Base-by-base conservation (phyloP, 2,113 vertebrate species). In the Dromaius novaehollandiae region DNA sequence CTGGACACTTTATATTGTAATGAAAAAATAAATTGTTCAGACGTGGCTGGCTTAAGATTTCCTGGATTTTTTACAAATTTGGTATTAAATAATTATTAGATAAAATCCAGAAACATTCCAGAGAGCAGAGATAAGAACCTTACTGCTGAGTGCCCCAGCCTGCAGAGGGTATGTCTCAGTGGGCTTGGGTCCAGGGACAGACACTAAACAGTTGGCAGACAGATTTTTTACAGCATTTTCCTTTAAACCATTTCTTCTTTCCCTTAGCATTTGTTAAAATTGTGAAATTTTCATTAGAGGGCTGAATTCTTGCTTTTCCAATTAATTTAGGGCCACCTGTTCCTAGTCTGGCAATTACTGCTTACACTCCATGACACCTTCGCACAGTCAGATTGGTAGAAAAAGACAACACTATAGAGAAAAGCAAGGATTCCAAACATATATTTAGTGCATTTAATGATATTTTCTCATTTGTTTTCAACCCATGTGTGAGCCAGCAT, bases 51-150 rank as follows among this genome's bases (percentile, higher is more conserved):
- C 5, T 84, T 66, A 82, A 90, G 40, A n/a, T 76, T 92, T 89
- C 13, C n/a, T 61, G 32, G 9, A 7, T 10, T 71, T 82, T 92
- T 92, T 79, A 68, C 7, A 86, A 81, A 83, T 65, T 77, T 68
- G 1, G 10, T 84, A 79, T 91, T 85, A 87, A 91, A 51, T 93
- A 79, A 36, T 25, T 16, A 9, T 51, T 85, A 28, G 56, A 87
- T 73, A 85, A 87, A 90, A 83, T 36, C 48, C 88, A 80, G 55
- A 96, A 91, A 82, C 81, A 92, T 96, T 96, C 40, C 73, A 70
- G 32, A 58, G 21, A 84, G 8, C 24, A 95, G 89, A 55, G 70
- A 94, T 82, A 96, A 87, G 10, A 40, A 53, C 50, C 12, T 68
- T 42, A 92, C 10, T 82, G 61, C 21, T 76, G 65, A 60, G 21